These are phyloP conservation scores for Benitochromis conjunctus DNA, from an alignment of 2,113 vertebrate species.

Conservation along the genomic window DNA sequence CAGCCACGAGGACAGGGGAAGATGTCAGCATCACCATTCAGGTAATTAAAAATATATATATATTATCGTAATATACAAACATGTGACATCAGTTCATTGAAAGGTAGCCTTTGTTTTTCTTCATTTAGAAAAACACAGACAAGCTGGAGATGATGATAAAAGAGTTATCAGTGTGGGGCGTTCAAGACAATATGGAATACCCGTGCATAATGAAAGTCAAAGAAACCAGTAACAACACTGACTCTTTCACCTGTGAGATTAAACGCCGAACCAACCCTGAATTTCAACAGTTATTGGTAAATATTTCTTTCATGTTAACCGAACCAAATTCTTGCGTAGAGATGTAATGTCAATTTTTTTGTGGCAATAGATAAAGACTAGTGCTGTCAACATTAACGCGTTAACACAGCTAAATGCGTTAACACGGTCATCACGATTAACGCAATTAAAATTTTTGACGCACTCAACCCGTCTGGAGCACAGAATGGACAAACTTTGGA, in stretches of 20 bases:
- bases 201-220: constrained; percentile 70
- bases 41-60: constrained; percentile 25
- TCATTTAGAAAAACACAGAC: constrained; percentile 83
- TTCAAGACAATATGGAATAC: constrained; percentile 24
- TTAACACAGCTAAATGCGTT: no score
- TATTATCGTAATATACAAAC: neutral
- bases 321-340: neutral
- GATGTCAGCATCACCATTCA: constrained; percentile 50
- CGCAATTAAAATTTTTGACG: no score
- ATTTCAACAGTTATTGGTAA: constrained; percentile 52
- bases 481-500: no score
- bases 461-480: no score
- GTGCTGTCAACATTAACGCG: no score
- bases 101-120: neutral
- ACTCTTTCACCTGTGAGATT: constrained; percentile 78
- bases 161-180: constrained; percentile 76
- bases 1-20: neutral
- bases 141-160: constrained; percentile 73
- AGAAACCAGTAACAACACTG: constrained; percentile 53
- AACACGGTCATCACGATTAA: no score
- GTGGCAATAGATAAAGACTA: neutral
- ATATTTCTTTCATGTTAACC: neutral
- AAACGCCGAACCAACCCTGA: fast-evolving
- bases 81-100: neutral
- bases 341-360: neutral